Conservation (phyloP, 2,888 invertebrate species). For the Gryllus longicercus region DNA sequence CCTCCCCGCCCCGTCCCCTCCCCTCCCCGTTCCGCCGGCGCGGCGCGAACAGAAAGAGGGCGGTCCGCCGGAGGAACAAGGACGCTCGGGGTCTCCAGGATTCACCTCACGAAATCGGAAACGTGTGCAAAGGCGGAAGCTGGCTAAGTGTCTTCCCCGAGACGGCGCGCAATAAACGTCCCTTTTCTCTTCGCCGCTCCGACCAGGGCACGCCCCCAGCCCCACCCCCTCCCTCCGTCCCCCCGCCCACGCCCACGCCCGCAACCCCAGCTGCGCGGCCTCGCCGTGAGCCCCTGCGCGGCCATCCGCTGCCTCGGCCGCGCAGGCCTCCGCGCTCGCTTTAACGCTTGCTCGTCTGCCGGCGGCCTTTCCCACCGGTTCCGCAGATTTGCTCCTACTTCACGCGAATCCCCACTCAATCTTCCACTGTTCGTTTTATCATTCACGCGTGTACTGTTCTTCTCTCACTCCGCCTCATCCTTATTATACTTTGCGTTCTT, state of each 20-base stretch:
- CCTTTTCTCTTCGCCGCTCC: conserved; percentile 4
- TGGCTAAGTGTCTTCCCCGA: conserved; percentile 11
- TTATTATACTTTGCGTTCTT: no score
- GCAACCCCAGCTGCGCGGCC: neutral
- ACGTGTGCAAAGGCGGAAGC: conserved; percentile 7
- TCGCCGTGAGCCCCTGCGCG: neutral
- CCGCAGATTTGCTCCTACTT: no score
- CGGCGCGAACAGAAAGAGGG: conserved; percentile 11
- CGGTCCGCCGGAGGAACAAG: neutral
- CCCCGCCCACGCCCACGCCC: neutral
- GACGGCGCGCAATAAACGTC: conserved; percentile 17
- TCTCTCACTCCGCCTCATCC: no score
- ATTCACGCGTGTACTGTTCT: no score
- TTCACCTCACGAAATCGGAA: conserved; percentile 17
- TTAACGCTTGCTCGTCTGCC: no score
- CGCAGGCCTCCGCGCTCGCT: no score
- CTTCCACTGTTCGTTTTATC: no score
- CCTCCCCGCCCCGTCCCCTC: no score
- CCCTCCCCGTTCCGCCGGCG: neutral
- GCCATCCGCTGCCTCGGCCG: no score
- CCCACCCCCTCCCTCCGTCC: neutral
- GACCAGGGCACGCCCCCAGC: neutral
- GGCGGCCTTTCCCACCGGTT: no score
- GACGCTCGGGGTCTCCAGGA: neutral
- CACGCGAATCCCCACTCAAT: no score